Conservation (phyloP, 2,113 vertebrate species). For the Nettapus auritus region DNA sequence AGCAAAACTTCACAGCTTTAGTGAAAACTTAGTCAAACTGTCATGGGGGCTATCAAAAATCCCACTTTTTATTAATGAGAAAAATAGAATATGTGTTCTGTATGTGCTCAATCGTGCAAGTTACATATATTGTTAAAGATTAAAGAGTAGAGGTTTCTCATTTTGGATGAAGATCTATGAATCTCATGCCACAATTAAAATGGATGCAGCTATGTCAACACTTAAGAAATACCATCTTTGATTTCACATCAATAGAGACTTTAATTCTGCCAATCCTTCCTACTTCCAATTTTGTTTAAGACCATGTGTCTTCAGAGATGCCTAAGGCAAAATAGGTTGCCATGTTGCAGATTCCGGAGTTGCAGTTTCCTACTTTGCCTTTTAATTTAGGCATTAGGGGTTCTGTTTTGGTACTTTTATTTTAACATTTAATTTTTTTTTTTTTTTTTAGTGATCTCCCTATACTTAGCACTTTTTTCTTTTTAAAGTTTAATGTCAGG, state of each 20-base stretch:
- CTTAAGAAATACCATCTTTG: background rate
- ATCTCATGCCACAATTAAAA: constrained; percentile 4
- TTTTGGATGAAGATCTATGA: background rate
- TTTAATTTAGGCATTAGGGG: background rate
- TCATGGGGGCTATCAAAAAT: background rate
- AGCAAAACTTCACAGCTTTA: background rate
- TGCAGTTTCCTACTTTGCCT: background rate
- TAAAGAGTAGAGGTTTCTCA: background rate
- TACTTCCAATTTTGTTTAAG: background rate
- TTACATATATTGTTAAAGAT: background rate
- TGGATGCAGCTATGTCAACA: background rate
- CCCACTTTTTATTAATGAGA: background rate
- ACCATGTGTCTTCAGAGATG: background rate
- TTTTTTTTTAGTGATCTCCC: background rate
- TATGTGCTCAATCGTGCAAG: background rate
- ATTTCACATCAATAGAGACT: background rate
- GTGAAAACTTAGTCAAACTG: background rate
- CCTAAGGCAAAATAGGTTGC: background rate
- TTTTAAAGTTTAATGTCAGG: background rate
- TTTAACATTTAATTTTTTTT: too few relatives aligned
- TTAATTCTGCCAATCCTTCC: background rate
- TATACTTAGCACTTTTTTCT: background rate
- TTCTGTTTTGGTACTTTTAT: background rate
- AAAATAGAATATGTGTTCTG: background rate
- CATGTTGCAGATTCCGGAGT: background rate